Evolutionary conservation across 2,888 invertebrate species (phyloP).

Genomic region (Dynastes tityus): DNA sequence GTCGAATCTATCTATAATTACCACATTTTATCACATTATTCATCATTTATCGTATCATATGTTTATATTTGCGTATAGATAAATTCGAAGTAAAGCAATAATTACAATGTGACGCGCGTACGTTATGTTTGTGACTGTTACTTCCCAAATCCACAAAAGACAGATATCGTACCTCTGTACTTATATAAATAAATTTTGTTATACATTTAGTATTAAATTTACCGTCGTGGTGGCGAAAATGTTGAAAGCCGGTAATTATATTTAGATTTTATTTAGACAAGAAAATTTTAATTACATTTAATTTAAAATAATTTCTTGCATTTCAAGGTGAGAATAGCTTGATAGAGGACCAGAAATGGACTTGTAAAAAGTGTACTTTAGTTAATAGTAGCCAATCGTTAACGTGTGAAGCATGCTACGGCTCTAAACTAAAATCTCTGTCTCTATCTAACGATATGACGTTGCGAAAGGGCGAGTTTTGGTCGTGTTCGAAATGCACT

Average conservation of each 20-base stretch:
- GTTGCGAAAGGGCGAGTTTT: constrained; percentile 81
- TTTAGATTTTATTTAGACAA: neutral
- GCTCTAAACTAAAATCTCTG: constrained; percentile 83
- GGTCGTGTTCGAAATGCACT: constrained; percentile 88
- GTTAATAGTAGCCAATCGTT: constrained; percentile 82
- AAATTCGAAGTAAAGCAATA: constrained; percentile 2
- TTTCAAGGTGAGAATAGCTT: constrained; percentile 44
- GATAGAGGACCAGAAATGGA: constrained; percentile 78
- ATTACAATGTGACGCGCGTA: neutral
- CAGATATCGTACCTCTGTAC: too few relatives aligned
- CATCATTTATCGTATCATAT: constrained; percentile 25
- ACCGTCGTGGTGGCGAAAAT: neutral
- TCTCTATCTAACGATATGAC: constrained; percentile 79
- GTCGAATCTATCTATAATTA: constrained; percentile 3
- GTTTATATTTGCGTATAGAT: neutral
- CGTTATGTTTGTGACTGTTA: neutral
- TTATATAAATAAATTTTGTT: too few relatives aligned
- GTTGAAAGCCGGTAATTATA: constrained; percentile 8
- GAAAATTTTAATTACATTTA: neutral
- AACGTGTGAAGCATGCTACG: constrained; percentile 90
- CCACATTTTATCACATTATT: neutral
- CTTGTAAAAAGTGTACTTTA: constrained; percentile 90
- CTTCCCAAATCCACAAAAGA: constrained; percentile 16
- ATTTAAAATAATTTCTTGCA: neutral
- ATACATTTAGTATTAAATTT: too few relatives aligned